Evolutionary conservation across 1,140 invertebrate genomes (phyloP).

Genomic region (Papilio dardanus): DNA sequence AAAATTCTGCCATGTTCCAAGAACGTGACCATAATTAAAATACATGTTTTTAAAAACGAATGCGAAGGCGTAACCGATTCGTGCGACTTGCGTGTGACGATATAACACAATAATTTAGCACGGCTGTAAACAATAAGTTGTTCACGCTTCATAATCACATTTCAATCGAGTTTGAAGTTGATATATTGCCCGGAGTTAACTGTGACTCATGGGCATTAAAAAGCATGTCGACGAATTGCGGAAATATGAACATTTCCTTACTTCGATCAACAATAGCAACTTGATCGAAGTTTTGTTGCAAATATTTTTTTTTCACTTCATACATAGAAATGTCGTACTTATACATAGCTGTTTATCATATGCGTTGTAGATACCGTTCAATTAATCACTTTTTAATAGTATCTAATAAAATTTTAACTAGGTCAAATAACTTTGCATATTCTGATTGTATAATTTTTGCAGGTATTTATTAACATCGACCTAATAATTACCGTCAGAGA

Average conservation of each 20-base stretch:
- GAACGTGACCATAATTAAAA: background rate
- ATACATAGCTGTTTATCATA: too few species aligned
- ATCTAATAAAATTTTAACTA: background rate
- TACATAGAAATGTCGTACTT: too few species aligned
- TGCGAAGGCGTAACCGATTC: background rate
- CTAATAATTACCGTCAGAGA: background rate
- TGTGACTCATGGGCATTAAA: background rate
- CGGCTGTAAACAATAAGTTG: constrained; percentile 6
- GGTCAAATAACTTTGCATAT: background rate
- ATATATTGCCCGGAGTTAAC: background rate
- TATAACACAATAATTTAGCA: background rate
- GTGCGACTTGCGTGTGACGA: background rate
- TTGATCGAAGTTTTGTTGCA: background rate
- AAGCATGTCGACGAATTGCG: background rate
- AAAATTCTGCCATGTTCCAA: background rate
- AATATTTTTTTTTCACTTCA: too few species aligned
- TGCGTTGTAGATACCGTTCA: background rate
- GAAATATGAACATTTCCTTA: background rate
- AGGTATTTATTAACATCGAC: background rate
- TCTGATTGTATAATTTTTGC: background rate
- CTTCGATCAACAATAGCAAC: background rate
- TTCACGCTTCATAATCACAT: constrained; percentile 3
- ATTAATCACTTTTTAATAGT: background rate
- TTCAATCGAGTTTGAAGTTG: background rate
- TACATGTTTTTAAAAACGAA: background rate